These are phyloP conservation scores for Cephalotes varians DNA, from an alignment of 2,888 invertebrate genomes.

Conservation along the genomic window DNA sequence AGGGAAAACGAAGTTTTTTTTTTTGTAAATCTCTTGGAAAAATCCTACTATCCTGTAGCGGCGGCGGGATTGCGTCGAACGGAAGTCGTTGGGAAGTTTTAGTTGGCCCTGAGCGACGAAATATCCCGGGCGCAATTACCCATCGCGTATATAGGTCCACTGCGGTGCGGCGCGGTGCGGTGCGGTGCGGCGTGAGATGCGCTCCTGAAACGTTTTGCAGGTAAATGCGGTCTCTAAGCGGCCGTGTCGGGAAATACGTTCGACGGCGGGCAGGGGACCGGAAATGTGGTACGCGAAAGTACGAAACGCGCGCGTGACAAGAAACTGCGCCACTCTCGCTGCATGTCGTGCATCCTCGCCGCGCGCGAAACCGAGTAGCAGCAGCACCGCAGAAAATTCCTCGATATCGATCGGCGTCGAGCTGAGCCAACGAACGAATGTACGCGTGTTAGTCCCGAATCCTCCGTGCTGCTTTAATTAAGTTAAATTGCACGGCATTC, in stretches of 20 bases:
- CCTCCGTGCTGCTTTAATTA: constrained; percentile 30
- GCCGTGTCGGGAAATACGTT: constrained; percentile 50
- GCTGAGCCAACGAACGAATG: constrained; percentile 9
- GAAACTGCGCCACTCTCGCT: constrained; percentile 40
- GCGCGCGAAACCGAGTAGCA: constrained; percentile 44
- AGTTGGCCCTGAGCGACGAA: constrained; percentile 75
- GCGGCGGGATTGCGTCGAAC: constrained; percentile 61
- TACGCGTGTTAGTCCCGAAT: constrained; percentile 20
- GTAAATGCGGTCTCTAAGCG: constrained; percentile 54
- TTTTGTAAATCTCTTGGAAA: constrained; percentile 10
- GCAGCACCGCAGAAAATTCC: constrained; percentile 52
- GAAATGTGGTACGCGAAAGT: constrained; percentile 48
- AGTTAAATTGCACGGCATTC: constrained; percentile 48
- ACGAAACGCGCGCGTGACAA: constrained; percentile 50
- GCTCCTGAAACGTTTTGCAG: constrained; percentile 62
- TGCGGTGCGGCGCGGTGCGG: constrained; percentile 20
- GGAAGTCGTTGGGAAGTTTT: constrained; percentile 79
- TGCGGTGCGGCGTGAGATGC: constrained; percentile 39
- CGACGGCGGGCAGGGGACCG: constrained; percentile 33
- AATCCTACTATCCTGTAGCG: not conserved
- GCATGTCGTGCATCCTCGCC: constrained; percentile 43
- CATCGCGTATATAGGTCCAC: constrained; percentile 59
- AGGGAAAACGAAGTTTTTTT: not conserved
- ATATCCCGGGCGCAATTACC: constrained; percentile 75
- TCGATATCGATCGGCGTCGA: constrained; percentile 50